These are phyloP conservation scores for Phyllotreta striolata DNA, from an alignment of 2,888 invertebrate species.

Conservation along the genomic window DNA sequence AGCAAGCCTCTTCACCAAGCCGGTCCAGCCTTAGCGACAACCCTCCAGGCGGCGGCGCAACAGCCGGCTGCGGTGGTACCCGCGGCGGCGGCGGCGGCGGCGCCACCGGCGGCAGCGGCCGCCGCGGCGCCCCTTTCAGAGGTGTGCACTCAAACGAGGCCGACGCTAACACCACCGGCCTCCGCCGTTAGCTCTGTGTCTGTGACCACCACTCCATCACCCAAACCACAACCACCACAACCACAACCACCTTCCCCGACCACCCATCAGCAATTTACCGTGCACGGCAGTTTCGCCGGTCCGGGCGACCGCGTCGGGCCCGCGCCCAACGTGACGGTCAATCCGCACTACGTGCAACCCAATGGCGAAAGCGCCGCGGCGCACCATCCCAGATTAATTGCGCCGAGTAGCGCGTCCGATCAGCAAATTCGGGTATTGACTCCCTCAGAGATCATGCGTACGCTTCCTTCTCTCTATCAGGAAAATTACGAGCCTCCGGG, in stretches of 20 bases:
- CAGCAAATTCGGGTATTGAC: slow-evolving; percentile 89
- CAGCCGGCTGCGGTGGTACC: too few relatives aligned
- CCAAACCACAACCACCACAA: slow-evolving; percentile 36
- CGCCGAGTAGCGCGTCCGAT: slow-evolving; percentile 64
- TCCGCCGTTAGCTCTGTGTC: slow-evolving; percentile 57
- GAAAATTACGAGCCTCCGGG: slow-evolving; percentile 71
- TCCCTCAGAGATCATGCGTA: slow-evolving; percentile 90
- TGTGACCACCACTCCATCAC: slow-evolving; percentile 48
- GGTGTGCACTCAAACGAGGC: slow-evolving; percentile 60
- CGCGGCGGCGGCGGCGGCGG: slow-evolving; percentile 54
- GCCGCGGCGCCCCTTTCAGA: slow-evolving; percentile 57
- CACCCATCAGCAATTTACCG: slow-evolving; percentile 61
- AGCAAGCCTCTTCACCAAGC: slow-evolving; percentile 46
- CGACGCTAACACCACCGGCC: slow-evolving; percentile 57
- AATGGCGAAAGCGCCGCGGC: slow-evolving; percentile 41
- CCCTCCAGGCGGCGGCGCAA: slow-evolving; percentile 43
- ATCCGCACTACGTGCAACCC: slow-evolving; percentile 65
- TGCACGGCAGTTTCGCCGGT: slow-evolving; percentile 60
- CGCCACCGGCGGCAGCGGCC: slow-evolving; percentile 57
- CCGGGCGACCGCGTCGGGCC: slow-evolving; percentile 67
- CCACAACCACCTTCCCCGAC: slow-evolving; percentile 53
- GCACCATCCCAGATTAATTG: slow-evolving; percentile 61
- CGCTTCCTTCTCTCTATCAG: slow-evolving; percentile 84
- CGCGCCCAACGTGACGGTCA: slow-evolving; percentile 74
- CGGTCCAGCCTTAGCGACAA: slow-evolving; percentile 45